Evolutionary conservation across 2,888 invertebrate species (phyloP).

Genomic region (Campoplex nolae): DNA sequence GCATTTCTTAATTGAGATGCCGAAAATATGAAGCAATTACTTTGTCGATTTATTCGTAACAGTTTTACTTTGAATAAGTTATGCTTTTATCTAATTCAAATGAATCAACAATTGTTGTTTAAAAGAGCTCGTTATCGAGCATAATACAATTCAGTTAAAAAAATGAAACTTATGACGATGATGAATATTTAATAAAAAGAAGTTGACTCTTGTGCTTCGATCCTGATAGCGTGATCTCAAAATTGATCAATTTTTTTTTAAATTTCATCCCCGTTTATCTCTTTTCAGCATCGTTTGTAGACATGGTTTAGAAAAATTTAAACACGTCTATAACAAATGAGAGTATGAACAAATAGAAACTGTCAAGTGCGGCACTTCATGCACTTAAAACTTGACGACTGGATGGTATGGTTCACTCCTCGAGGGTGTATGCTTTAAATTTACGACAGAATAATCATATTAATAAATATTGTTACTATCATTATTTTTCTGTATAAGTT

Average conservation of each 20-base stretch:
- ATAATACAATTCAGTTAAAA: not conserved
- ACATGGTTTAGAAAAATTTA: too few relatives aligned
- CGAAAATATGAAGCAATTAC: not conserved
- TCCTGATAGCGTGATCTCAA: too few relatives aligned
- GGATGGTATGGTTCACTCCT: too few relatives aligned
- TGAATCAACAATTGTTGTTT: not conserved
- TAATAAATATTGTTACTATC: not conserved
- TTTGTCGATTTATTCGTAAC: not conserved
- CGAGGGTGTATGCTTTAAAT: too few relatives aligned
- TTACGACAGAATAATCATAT: not conserved
- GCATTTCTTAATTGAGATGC: conserved; percentile 3
- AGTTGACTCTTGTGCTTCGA: not conserved
- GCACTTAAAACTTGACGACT: too few relatives aligned
- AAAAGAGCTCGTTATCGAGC: not conserved
- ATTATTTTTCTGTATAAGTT: not conserved
- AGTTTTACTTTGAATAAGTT: not conserved
- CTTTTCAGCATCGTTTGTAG: too few relatives aligned
- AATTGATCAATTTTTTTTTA: not conserved
- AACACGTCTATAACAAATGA: not conserved
- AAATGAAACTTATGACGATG: not conserved
- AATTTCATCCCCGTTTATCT: too few relatives aligned
- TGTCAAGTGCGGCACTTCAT: too few relatives aligned
- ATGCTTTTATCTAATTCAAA: not conserved
- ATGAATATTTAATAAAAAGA: not conserved
- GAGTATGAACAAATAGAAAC: too few relatives aligned